Percentiles rank a stretch among this genome's conserved stretches.
Evolutionary conservation across 2,888 invertebrate species (phyloP).

Genomic region (Phalangium opilio): DNA sequence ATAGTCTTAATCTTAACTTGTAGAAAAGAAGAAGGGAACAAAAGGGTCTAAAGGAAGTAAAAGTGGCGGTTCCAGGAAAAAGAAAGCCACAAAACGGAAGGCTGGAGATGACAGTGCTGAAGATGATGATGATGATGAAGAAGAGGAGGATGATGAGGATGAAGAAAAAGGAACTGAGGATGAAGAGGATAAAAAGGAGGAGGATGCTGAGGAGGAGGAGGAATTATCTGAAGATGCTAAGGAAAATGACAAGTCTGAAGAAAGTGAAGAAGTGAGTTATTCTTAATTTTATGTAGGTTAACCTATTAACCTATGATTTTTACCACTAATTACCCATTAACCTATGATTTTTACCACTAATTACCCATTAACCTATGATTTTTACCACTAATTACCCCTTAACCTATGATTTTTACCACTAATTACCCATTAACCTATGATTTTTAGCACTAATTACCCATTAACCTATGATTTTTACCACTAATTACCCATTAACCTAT

Average conservation of each 20-base stretch:
- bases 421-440: no score
- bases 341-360: no score
- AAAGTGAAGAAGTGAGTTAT: slow-evolving; percentile 10
- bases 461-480: no score
- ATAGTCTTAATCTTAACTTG: neutral
- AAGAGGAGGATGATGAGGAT: slow-evolving; percentile 24
- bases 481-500: no score
- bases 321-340: no score
- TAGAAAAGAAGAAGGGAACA: slow-evolving; percentile 9
- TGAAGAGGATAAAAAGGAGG: slow-evolving; percentile 29
- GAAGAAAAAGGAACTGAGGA: slow-evolving; percentile 17
- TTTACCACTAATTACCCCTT: no score
- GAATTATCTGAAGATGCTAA: slow-evolving; percentile 7
- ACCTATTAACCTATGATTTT: no score
- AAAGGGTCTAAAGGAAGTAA: neutral
- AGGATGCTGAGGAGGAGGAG: slow-evolving; percentile 27
- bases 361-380: no score
- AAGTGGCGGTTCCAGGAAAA: slow-evolving; percentile 4
- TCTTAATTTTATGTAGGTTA: no score
- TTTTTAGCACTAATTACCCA: no score
- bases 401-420: no score
- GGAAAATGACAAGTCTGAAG: slow-evolving; percentile 9
- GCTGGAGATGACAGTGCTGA: slow-evolving; percentile 32
- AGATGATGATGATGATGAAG: slow-evolving; percentile 22
- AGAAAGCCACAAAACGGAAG: slow-evolving; percentile 21